These are phyloP conservation scores for Lepetodrilus schrolli DNA, from an alignment of 2,888 invertebrate species.

Conservation along the genomic window DNA sequence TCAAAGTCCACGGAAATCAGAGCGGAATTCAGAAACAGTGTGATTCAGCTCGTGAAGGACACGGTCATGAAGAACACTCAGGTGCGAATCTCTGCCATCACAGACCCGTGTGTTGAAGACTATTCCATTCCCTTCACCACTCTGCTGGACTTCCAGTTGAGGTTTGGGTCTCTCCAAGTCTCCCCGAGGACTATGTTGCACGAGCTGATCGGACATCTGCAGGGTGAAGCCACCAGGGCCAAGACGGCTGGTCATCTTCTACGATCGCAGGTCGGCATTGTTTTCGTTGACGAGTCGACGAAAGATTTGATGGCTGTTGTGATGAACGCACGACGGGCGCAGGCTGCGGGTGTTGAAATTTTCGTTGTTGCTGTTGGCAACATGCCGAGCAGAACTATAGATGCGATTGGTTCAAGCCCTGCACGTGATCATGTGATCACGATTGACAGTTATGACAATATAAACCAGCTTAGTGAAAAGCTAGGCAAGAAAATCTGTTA, in stretches of 20 bases:
- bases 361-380: constrained; percentile 6
- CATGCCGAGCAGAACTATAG: background rate
- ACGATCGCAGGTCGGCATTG: background rate
- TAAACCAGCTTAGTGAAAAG: background rate
- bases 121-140: background rate
- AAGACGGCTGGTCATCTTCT: too few species aligned
- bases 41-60: background rate
- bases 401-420: constrained; percentile 11
- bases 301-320: background rate
- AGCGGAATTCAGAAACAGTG: background rate
- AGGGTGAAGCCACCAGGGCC: background rate
- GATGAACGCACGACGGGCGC: background rate
- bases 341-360: background rate
- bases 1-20: background rate
- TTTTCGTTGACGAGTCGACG: constrained; percentile 2
- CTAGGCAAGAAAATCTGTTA: constrained; percentile 13
- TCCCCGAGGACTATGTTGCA: background rate
- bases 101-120: background rate
- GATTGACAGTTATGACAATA: background rate
- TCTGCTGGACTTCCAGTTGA: background rate
- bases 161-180: background rate
- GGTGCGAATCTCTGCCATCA: background rate
- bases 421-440: constrained; percentile 9
- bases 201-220: background rate
- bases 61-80: background rate